Evolutionary conservation across 2,113 vertebrate species (phyloP), one percentile per base, ranked within the genome.

Genomic region (Stigmatopora nigra): DNA sequence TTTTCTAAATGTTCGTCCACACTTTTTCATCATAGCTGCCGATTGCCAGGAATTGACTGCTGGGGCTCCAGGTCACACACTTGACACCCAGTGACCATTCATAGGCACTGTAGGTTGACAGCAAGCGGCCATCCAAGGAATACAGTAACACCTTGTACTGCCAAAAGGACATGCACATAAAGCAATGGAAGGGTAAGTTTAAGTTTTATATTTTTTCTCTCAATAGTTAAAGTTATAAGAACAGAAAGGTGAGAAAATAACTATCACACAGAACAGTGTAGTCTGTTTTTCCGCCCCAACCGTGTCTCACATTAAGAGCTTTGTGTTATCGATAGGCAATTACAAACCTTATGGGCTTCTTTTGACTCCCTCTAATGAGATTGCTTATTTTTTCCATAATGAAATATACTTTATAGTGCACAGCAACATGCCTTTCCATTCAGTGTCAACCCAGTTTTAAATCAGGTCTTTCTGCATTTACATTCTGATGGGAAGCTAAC

Each of bases 1-100:
- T 8, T 36, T 16, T 35, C 11, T 31, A 46, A 14, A 2, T 31
- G 7, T 57, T 15, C 19, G 22, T 49, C 6, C 55, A 53, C 76
- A 98, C 97, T 90, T 97, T 99, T 69, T 94, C 95, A 51, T 99
- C 97, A 3, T 93, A 99, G 88, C 97, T 99, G 60, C 97, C 96
- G 1, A 99, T 78, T 0, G 93, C 94, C 82, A 99, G 87, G 83
- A 99, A 97, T 67, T 98, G 96, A 41, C 96, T 98, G 90, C 93
- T 98, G 79, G 96, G 95, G 70, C 95, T 96, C 97, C 97, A 99
- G 44, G 92, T 69, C 0, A 95, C 73, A 0, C 92, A 90, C 80
- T 98, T 98, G 51, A 99, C 65, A 0, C 97, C 97, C 20, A 99
- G 86, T 0, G 94, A 97, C 96, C 96, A 98, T 46, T 96, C 93